Conservation (phyloP, 2,888 invertebrate species). For the Drosophila dives region DNA sequence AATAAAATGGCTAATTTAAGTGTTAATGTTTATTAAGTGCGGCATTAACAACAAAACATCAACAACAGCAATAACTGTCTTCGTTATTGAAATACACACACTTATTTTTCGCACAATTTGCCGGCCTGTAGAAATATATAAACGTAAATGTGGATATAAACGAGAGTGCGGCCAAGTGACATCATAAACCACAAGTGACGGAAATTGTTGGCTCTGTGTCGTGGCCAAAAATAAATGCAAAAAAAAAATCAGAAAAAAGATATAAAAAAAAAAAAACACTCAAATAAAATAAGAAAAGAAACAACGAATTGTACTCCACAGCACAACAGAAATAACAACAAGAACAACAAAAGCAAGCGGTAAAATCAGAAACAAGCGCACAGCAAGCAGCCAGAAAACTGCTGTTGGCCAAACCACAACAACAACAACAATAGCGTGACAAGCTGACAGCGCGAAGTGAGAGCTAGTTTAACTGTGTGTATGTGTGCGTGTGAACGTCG, state of each 20-base stretch:
- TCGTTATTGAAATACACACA: slow-evolving; percentile 13
- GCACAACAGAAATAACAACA: neutral
- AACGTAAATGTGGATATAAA: neutral
- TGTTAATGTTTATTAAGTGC: slow-evolving; percentile 34
- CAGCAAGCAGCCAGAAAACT: slow-evolving; percentile 25
- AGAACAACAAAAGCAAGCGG: slow-evolving; percentile 34
- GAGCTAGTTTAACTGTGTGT: slow-evolving; percentile 14
- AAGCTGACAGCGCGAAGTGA: slow-evolving; percentile 18
- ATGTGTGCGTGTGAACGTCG: slow-evolving; percentile 1
- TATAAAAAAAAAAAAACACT: slow-evolving; percentile 25
- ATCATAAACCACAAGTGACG: slow-evolving; percentile 65
- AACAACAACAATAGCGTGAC: slow-evolving; percentile 20
- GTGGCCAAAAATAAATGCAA: slow-evolving; percentile 71
- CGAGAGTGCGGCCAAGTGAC: slow-evolving; percentile 48
- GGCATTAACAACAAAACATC: slow-evolving; percentile 40
- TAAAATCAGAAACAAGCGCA: slow-evolving; percentile 47
- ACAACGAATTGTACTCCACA: slow-evolving; percentile 38
- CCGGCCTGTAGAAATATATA: slow-evolving; percentile 12
- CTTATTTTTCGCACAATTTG: slow-evolving; percentile 24
- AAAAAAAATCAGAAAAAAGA: slow-evolving; percentile 34
- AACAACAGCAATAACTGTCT: slow-evolving; percentile 26
- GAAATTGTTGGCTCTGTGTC: slow-evolving; percentile 58
- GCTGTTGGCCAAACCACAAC: slow-evolving; percentile 42
- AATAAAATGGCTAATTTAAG: slow-evolving; percentile 36
- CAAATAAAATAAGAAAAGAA: slow-evolving; percentile 40